These are phyloP conservation scores for Geococcyx californianus DNA, from an alignment of 2,113 vertebrate species.

Conservation along the genomic window DNA sequence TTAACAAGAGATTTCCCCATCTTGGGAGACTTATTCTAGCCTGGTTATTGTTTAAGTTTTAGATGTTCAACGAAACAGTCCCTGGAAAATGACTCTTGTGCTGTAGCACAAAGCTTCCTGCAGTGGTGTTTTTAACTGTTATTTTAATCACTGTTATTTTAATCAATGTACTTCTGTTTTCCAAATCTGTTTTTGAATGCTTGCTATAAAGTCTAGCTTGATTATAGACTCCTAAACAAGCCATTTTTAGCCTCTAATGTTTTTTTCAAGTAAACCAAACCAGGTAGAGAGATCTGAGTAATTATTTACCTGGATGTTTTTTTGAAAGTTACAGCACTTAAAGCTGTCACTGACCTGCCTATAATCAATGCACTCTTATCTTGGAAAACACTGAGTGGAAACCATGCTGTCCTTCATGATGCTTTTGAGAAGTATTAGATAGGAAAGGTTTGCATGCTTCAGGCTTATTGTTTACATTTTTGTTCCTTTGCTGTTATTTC, in stretches of 20 bases:
- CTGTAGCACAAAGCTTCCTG: neutral
- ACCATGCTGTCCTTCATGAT: neutral
- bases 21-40: neutral
- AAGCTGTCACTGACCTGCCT: neutral
- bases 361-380: neutral
- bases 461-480: neutral
- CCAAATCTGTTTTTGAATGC: neutral
- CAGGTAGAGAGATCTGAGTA: neutral
- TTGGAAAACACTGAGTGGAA: neutral
- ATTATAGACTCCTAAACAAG: neutral
- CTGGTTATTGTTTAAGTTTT: neutral
- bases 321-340: neutral
- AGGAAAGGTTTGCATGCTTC: neutral
- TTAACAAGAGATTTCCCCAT: neutral
- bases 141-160: conserved; percentile 20
- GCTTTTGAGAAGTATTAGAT: neutral
- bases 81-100: neutral
- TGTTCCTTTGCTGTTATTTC: neutral
- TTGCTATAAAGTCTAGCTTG: neutral
- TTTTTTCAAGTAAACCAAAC: neutral
- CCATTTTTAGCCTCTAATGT: neutral
- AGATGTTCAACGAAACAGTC: neutral
- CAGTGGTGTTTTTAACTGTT: neutral
- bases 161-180: neutral
- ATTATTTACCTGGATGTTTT: neutral